These are phyloP conservation scores for Tragelaphus strepsiceros DNA, from an alignment of 2,113 vertebrate species.

Conservation along the genomic window DNA sequence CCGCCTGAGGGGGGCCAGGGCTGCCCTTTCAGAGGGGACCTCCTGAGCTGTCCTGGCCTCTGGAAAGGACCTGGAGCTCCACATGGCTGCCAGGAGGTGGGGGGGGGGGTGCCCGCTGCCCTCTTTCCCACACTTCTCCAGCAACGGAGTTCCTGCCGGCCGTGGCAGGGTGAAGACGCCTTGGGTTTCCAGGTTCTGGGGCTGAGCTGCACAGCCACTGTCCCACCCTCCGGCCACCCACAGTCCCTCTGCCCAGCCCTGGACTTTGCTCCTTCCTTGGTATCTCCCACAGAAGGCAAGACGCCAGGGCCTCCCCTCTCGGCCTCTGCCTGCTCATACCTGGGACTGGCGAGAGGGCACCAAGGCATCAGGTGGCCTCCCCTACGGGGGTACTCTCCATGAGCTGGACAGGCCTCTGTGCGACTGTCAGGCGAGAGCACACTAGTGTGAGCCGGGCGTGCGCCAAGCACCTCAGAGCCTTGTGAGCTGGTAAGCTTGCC, in stretches of 20 bases:
- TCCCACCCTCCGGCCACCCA: not conserved
- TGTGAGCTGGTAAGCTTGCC: not conserved
- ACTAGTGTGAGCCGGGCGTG: not conserved
- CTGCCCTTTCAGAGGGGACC: not conserved
- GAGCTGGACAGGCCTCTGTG: not conserved
- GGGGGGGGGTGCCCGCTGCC: not conserved
- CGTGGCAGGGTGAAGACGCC: not conserved
- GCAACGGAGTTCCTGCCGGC: too few species aligned
- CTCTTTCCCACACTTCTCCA: slow-evolving; percentile 15
- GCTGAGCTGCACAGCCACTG: not conserved
- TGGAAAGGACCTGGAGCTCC: not conserved
- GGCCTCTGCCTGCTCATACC: not conserved
- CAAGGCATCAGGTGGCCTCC: not conserved
- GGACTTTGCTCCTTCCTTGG: not conserved
- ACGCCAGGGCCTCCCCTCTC: too few species aligned
- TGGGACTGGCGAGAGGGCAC: not conserved
- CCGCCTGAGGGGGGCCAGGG: not conserved
- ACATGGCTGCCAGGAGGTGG: not conserved
- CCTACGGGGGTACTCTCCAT: not conserved
- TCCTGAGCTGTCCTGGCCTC: not conserved
- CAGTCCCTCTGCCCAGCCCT: not conserved
- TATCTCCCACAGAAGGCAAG: not conserved
- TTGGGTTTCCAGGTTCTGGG: not conserved
- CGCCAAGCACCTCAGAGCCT: not conserved
- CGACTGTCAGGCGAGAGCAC: not conserved